phyloP scores from a whole-genome alignment of 2,888 invertebrate genomes.

The Polydrusus cervinus region DNA sequence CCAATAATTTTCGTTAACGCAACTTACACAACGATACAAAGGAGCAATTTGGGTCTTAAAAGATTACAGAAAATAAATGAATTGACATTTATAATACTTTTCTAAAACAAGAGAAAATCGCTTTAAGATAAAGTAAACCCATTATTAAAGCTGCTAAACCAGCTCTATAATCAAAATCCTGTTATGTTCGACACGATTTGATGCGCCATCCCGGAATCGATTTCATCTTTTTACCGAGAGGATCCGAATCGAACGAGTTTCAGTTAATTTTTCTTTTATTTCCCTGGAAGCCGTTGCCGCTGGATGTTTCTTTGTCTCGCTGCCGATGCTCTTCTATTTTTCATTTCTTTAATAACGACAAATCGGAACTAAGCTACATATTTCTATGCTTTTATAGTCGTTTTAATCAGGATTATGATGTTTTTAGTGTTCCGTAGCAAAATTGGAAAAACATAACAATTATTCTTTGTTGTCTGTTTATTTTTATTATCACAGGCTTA shows the following conservation, averaged over 20 bases:
- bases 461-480: too few species aligned
- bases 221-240: constrained; percentile 42
- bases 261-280: constrained; percentile 49
- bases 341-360: constrained; percentile 32
- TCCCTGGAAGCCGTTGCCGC: constrained; percentile 24
- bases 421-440: too few species aligned
- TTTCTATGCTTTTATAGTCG: constrained; percentile 18
- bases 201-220: constrained; percentile 33
- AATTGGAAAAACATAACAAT: too few species aligned
- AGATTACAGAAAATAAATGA: neutral
- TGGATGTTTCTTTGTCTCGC: constrained; percentile 31
- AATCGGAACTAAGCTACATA: constrained; percentile 27
- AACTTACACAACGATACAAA: too few species aligned
- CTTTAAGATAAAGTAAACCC: constrained; percentile 25
- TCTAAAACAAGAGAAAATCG: constrained; percentile 6
- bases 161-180: constrained; percentile 45
- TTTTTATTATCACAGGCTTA: too few species aligned
- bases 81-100: neutral
- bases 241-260: constrained; percentile 41
- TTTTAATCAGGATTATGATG: constrained; percentile 17
- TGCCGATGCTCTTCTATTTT: constrained; percentile 17
- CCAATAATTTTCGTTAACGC: too few species aligned
- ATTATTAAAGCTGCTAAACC: constrained; percentile 32
- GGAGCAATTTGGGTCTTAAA: neutral
- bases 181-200: constrained; percentile 48